Percentiles rank a stretch among this genome's conserved stretches.
phyloP scores from a whole-genome alignment of 2,113 vertebrate species.

The Carassius carassius region DNA sequence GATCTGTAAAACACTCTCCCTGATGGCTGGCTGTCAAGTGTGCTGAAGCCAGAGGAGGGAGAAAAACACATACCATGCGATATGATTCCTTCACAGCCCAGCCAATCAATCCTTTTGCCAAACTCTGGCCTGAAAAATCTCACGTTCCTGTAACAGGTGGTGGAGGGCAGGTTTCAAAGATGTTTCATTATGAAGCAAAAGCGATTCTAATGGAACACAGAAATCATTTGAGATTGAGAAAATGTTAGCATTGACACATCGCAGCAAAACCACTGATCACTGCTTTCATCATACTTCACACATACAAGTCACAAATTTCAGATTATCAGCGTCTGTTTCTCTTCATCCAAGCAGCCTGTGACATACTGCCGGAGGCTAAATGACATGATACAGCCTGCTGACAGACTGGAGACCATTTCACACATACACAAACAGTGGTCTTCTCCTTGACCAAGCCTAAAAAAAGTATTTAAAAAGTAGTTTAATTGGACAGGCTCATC shows the following conservation, averaged over 20 bases:
- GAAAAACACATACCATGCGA: constrained; percentile 49
- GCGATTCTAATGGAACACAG: constrained; percentile 29
- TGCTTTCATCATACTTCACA: constrained; percentile 48
- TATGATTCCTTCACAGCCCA: constrained; percentile 52
- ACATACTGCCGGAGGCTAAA: constrained; percentile 64
- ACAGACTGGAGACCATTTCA: constrained; percentile 36
- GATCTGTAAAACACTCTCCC: constrained; percentile 75
- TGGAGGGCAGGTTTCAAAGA: neutral
- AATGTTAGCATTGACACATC: constrained; percentile 41
- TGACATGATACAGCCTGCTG: constrained; percentile 54
- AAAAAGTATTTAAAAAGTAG: constrained; percentile 52
- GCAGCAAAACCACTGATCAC: constrained; percentile 20
- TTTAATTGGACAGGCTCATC: constrained; percentile 63
- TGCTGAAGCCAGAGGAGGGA: constrained; percentile 57
- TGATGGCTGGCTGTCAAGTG: constrained; percentile 66
- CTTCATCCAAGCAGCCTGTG: constrained; percentile 64
- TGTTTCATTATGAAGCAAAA: constrained; percentile 39
- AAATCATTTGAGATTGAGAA: constrained; percentile 6
- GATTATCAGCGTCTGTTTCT: constrained; percentile 65
- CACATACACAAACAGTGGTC: constrained; percentile 26
- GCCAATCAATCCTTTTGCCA: constrained; percentile 52
- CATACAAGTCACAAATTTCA: constrained; percentile 43
- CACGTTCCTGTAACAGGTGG: neutral
- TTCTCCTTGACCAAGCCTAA: constrained; percentile 34
- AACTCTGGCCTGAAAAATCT: neutral